Evolutionary conservation across 2,888 invertebrate genomes (phyloP).

Genomic region (Antheraea assamensis): DNA sequence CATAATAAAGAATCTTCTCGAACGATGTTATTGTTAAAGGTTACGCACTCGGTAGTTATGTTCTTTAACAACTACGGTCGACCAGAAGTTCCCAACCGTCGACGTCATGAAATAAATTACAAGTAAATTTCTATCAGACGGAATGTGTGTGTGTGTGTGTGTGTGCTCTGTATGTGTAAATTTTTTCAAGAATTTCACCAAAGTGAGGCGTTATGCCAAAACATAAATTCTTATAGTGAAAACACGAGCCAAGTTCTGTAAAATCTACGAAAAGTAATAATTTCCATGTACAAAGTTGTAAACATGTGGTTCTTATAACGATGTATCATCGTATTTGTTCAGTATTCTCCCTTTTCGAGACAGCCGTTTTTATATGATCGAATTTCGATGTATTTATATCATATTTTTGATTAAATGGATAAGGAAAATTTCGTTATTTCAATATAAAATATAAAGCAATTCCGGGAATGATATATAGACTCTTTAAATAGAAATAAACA

Average conservation of each 20-base stretch:
- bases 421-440: not conserved
- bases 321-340: no score
- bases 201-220: conserved; percentile 1
- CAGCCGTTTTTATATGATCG: no score
- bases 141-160: not conserved
- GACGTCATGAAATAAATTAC: not conserved
- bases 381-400: not conserved
- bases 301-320: no score
- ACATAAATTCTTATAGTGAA: not conserved
- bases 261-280: conserved; percentile 20
- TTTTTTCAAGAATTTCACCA: not conserved
- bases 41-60: not conserved
- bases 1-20: not conserved
- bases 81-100: not conserved
- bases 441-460: not conserved
- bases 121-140: not conserved
- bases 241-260: conserved; percentile 1
- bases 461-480: not conserved
- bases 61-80: not conserved
- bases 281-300: no score
- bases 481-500: no score
- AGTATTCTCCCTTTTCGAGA: no score
- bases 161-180: not conserved
- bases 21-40: not conserved
- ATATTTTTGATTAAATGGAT: not conserved